phyloP scores from a whole-genome alignment of 2,888 invertebrate genomes.

The Stenoptilia bipunctidactyla region DNA sequence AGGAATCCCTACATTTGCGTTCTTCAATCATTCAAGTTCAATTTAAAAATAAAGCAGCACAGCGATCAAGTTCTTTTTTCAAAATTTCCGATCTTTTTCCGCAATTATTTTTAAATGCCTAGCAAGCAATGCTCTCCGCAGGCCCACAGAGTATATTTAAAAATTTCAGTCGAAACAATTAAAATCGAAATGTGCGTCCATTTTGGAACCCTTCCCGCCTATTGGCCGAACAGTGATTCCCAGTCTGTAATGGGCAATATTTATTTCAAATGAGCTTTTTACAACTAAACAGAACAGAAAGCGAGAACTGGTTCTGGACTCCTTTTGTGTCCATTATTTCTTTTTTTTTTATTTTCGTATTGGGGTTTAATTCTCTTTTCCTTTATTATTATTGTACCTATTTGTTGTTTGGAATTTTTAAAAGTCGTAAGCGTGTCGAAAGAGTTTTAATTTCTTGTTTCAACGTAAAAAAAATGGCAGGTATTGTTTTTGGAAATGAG shows the following conservation, averaged over 20 bases:
- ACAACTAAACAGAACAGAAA: conserved; percentile 59
- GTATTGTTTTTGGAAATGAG: conserved; percentile 3
- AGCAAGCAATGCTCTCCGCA: too few species aligned
- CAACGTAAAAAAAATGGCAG: too few species aligned
- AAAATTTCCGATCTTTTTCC: too few species aligned
- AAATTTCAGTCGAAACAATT: conserved; percentile 53
- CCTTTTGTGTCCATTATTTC: conserved; percentile 51
- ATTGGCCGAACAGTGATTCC: conserved; percentile 59
- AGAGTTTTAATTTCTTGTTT: too few species aligned
- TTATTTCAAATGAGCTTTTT: conserved; percentile 66
- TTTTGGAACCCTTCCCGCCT: conserved; percentile 48
- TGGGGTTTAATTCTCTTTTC: conserved; percentile 52
- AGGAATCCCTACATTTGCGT: too few species aligned
- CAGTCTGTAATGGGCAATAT: conserved; percentile 65
- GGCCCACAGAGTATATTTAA: conserved; percentile 4
- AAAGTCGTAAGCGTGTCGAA: conserved; percentile 5
- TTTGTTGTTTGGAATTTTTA: conserved; percentile 15
- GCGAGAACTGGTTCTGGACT: conserved; percentile 54
- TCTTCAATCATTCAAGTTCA: too few species aligned
- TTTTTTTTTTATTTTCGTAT: conserved; percentile 50
- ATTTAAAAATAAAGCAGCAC: too few species aligned
- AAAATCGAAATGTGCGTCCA: conserved; percentile 57
- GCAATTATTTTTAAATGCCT: too few species aligned
- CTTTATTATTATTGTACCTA: conserved; percentile 49
- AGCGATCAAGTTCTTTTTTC: too few species aligned